phyloP scores from a whole-genome alignment of 2,113 vertebrate species.

The Forbesichthys papilliferus region DNA sequence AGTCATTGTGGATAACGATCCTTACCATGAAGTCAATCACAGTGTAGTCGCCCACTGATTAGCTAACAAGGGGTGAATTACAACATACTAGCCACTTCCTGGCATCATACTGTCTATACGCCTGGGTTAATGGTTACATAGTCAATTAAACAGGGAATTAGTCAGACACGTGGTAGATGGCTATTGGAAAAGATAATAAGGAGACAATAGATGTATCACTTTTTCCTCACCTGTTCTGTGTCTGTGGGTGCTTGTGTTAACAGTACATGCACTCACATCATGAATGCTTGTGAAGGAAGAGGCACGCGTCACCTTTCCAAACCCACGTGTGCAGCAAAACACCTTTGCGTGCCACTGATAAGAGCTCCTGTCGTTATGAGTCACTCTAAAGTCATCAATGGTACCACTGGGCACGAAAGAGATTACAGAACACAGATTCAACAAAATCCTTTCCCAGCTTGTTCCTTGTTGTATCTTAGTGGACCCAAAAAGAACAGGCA shows the following conservation, averaged over 20 bases:
- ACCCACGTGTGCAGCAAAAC: neutral
- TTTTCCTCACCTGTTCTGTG: slow-evolving; percentile 4
- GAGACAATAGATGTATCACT: neutral
- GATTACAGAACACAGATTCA: neutral
- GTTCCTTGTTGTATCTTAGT: slow-evolving; percentile 4
- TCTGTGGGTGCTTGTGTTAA: slow-evolving; percentile 9
- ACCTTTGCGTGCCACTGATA: too few species aligned
- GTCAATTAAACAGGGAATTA: slow-evolving; percentile 55
- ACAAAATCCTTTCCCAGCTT: slow-evolving; percentile 1
- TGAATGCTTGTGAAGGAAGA: slow-evolving; percentile 6
- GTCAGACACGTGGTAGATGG: slow-evolving; percentile 5
- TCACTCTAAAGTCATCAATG: too few species aligned
- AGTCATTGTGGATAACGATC: slow-evolving; percentile 15
- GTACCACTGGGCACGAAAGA: neutral
- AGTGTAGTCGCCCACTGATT: slow-evolving; percentile 41
- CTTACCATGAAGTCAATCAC: slow-evolving; percentile 46
- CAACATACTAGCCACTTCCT: slow-evolving; percentile 44
- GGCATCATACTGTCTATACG: slow-evolving; percentile 46
- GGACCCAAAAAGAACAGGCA: slow-evolving; percentile 9
- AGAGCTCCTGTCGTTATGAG: too few species aligned
- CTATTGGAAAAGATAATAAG: slow-evolving; percentile 7
- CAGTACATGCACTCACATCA: too few species aligned
- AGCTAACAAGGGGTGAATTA: slow-evolving; percentile 69
- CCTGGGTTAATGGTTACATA: slow-evolving; percentile 67
- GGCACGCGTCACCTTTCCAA: slow-evolving; percentile 7